These are phyloP conservation scores for Maniola hyperantus DNA, from an alignment of 2,888 invertebrate species.

Conservation along the genomic window DNA sequence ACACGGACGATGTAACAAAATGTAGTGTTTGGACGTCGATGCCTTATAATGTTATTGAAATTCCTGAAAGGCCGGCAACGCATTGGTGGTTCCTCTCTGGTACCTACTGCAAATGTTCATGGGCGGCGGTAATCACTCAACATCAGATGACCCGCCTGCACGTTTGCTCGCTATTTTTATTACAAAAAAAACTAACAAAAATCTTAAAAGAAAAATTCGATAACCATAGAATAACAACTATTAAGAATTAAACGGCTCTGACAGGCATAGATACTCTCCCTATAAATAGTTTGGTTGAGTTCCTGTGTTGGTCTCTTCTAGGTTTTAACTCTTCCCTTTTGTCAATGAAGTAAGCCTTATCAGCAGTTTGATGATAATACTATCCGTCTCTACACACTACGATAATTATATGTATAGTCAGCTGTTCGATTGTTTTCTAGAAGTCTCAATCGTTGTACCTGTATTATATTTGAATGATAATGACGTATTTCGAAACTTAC, in stretches of 20 bases:
- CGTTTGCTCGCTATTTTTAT: too few relatives aligned
- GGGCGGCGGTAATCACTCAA: too few relatives aligned
- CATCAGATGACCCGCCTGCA: too few relatives aligned
- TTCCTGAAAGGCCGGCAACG: too few relatives aligned
- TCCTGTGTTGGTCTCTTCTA: not conserved
- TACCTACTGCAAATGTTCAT: too few relatives aligned
- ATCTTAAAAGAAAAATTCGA: not conserved
- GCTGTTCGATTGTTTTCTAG: not conserved
- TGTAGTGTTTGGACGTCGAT: slow-evolving; percentile 26
- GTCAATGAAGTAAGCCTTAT: not conserved
- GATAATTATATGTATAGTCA: not conserved
- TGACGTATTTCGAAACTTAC: not conserved
- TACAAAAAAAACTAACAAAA: slow-evolving; percentile 10
- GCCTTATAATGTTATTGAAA: not conserved
- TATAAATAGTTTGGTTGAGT: not conserved
- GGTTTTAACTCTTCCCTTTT: not conserved
- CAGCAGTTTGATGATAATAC: too few relatives aligned
- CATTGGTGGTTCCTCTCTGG: too few relatives aligned
- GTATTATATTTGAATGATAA: too few relatives aligned
- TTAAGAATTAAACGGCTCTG: not conserved
- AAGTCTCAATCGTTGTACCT: not conserved
- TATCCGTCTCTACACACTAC: not conserved
- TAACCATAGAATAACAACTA: not conserved
- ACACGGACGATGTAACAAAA: slow-evolving; percentile 22
- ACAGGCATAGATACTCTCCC: not conserved